These are phyloP conservation scores for Serrognathus titanus DNA, from an alignment of 2,888 invertebrate species.

Conservation along the genomic window DNA sequence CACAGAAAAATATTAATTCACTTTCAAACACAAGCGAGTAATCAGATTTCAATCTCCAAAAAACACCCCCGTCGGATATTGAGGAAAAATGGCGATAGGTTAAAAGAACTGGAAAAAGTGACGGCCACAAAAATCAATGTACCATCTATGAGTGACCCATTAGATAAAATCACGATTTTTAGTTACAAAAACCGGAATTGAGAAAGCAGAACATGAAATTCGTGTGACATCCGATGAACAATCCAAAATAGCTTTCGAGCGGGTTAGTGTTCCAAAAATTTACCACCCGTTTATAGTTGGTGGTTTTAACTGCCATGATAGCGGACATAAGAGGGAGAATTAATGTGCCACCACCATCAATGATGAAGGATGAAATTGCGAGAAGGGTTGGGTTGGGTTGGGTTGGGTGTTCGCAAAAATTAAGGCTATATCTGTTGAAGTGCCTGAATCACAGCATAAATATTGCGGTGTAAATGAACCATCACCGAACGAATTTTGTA, in stretches of 20 bases:
- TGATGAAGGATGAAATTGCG: slow-evolving; percentile 91
- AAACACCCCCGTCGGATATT: slow-evolving; percentile 95
- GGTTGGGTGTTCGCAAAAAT: slow-evolving; percentile 85
- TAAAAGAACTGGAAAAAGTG: slow-evolving; percentile 85
- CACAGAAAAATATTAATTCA: slow-evolving; percentile 84
- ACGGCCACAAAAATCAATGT: slow-evolving; percentile 94
- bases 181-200: slow-evolving; percentile 92
- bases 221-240: slow-evolving; percentile 92
- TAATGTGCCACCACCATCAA: slow-evolving; percentile 90
- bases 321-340: slow-evolving; percentile 85
- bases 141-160: slow-evolving; percentile 80
- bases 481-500: no score
- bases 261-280: slow-evolving; percentile 84
- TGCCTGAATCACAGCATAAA: slow-evolving; percentile 93
- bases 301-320: slow-evolving; percentile 68
- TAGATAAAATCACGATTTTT: slow-evolving; percentile 81
- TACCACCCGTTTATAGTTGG: slow-evolving; percentile 97
- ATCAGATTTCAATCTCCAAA: slow-evolving; percentile 84
- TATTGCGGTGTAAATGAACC: no score
- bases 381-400: no score
- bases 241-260: slow-evolving; percentile 91
- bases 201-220: slow-evolving; percentile 94
- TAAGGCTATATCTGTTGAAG: slow-evolving; percentile 88
- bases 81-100: slow-evolving; percentile 81
- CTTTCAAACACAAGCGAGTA: slow-evolving; percentile 90